Conservation (phyloP, 2,113 vertebrate genomes). For the Lepisosteus osseus region DNA sequence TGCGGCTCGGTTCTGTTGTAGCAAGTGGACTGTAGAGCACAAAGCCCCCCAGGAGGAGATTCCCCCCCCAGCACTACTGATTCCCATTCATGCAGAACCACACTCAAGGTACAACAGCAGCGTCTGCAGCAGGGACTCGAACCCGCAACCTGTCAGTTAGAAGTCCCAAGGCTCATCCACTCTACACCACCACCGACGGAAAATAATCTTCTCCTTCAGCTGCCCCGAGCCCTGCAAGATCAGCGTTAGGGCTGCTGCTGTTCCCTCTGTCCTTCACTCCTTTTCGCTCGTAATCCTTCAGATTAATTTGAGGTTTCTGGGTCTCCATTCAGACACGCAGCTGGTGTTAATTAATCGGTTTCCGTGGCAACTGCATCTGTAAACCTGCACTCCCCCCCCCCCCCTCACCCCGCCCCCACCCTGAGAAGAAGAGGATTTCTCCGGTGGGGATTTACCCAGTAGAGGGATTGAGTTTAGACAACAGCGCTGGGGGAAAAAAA, state of each 20-base stretch:
- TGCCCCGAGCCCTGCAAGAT: too few relatives aligned
- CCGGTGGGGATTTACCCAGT: constrained; percentile 27
- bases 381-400: background rate
- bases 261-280: background rate
- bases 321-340: background rate
- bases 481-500: constrained; percentile 28
- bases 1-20: too few relatives aligned
- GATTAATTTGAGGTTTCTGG: background rate
- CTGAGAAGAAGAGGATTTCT: constrained; percentile 36
- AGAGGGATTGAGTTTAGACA: constrained; percentile 41
- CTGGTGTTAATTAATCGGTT: constrained; percentile 33
- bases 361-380: constrained; percentile 30
- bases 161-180: too few relatives aligned
- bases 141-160: too few relatives aligned
- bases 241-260: too few relatives aligned
- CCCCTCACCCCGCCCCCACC: constrained; percentile 16
- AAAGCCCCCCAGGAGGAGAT: too few relatives aligned
- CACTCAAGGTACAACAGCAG: too few relatives aligned
- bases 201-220: too few relatives aligned
- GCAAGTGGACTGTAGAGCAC: too few relatives aligned
- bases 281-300: background rate
- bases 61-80: too few relatives aligned
- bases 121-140: too few relatives aligned
- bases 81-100: too few relatives aligned
- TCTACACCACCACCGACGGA: background rate